phyloP scores from a whole-genome alignment of 2,888 invertebrate species.

The Xestia ashworthii region DNA sequence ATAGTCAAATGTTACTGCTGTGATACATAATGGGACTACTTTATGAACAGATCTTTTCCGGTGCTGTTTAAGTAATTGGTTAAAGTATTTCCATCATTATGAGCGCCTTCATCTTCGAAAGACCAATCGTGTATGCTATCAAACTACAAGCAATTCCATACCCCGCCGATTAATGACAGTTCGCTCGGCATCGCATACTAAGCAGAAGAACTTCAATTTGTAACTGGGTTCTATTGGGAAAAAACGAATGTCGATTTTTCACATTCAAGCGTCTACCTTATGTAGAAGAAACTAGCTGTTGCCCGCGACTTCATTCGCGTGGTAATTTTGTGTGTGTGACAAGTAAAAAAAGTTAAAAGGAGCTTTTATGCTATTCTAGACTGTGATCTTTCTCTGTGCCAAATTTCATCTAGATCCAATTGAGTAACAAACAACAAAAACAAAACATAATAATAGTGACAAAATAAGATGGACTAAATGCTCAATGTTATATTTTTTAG shows the following conservation, averaged over 20 bases:
- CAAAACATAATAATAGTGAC: not conserved
- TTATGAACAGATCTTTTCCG: not conserved
- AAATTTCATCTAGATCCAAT: not conserved
- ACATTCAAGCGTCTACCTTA: constrained; percentile 17
- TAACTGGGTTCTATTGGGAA: constrained; percentile 22
- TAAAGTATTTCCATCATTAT: not conserved
- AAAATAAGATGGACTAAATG: not conserved
- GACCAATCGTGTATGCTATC: not conserved
- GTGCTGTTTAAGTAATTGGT: not conserved
- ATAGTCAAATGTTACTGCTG: not conserved
- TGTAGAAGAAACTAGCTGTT: not conserved
- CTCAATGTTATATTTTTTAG: not conserved
- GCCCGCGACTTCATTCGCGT: not conserved
- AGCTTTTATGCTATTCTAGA: not conserved
- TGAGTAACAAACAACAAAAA: not conserved
- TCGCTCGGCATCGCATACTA: constrained; percentile 41
- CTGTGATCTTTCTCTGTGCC: not conserved
- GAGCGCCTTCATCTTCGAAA: not conserved
- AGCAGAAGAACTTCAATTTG: constrained; percentile 33
- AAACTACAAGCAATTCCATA: constrained; percentile 19
- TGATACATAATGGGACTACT: not conserved
- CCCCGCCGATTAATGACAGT: constrained; percentile 32
- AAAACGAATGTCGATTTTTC: constrained; percentile 24
- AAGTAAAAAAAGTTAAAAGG: not conserved
- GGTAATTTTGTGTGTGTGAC: not conserved